Base-by-base conservation (phyloP, 2,888 invertebrate genomes). In the Podotricha telesiphe region DNA sequence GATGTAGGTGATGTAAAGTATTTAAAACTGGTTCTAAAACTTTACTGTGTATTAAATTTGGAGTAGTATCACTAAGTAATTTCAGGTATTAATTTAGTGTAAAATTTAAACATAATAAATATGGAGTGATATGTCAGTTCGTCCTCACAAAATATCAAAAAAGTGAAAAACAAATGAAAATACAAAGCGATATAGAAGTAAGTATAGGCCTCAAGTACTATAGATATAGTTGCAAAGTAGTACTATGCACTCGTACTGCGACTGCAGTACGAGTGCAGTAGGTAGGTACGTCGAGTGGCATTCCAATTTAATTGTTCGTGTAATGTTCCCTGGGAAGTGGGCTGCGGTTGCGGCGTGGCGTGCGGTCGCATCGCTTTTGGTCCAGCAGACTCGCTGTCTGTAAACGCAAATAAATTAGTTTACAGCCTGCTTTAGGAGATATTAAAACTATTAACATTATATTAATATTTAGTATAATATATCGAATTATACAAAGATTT, bases 301-400 rank as follows among this genome's bases (percentile, higher is more conserved):
- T 82, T 79, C 79, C 78, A 74, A 75, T 79, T 77, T 83, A 85
- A 85, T 85, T 79, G 82, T 80, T 80, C 80, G 79, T 79, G 80
- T 82, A 84, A 84, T 82, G 59, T 42, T 56, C 61, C 42, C 50
- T 50, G 65, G 61, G 65, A 63, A 71, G 71, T 67, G 68, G 48
- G 56, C 61, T 69, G 69, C 69, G 65, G 64, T 51, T 65, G 64
- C 64, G 64, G 58, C 64, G n/a, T n/a, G n/a, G n/a, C n/a, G 28
- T 64, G 64, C 58, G 64, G 63, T 20, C 58, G 50, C 51, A 47
- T 53, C 47, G 67, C 59, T 66, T 66, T 50, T 40, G 50, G 65
- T n/a, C 59, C 28, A 50, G 55, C 55, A 34, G 48, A 19, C 48
- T 37, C 19, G 62, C 48, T 48, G 47, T 62, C 62, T 19, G 48